These are phyloP conservation scores for Hemibagrus guttatus DNA, from an alignment of 2,797 vertebrate species.

Conservation along the genomic window DNA sequence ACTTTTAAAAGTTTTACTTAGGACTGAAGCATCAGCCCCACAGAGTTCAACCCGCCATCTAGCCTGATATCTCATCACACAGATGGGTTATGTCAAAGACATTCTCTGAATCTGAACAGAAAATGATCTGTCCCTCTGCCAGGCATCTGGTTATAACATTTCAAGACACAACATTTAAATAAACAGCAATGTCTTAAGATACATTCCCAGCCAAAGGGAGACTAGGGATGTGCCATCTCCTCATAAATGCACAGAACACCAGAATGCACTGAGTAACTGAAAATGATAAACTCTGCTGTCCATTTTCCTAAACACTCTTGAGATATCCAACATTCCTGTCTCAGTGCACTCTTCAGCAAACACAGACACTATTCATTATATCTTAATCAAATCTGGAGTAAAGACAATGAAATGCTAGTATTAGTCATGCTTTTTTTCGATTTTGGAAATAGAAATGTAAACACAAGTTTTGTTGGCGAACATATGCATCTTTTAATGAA, in stretches of 20 bases:
- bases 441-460: conserved; percentile 25
- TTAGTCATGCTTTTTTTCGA: conserved; percentile 20
- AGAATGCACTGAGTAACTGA: conserved; percentile 68
- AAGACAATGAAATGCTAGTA: conserved; percentile 30
- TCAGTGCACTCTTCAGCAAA: conserved; percentile 68
- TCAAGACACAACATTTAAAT: conserved; percentile 73
- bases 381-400: conserved; percentile 69
- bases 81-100: conserved; percentile 78
- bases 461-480: conserved; percentile 19
- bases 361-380: conserved; percentile 72
- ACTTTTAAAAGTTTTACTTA: conserved; percentile 18
- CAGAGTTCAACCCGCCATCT: conserved; percentile 34
- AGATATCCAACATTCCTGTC: conserved; percentile 67
- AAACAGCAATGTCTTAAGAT: conserved; percentile 68
- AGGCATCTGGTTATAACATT: conserved; percentile 63
- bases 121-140: conserved; percentile 69
- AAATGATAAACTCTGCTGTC: conserved; percentile 79
- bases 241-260: conserved; percentile 48
- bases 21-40: conserved; percentile 19
- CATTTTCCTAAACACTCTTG: conserved; percentile 77
- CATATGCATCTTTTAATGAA: conserved; percentile 11
- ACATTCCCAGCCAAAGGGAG: conserved; percentile 51
- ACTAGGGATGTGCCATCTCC: conserved; percentile 50
- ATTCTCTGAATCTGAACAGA: conserved; percentile 74
- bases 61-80: conserved; percentile 59